These are phyloP conservation scores for Atrina japonica DNA, from an alignment of 2,888 invertebrate species.

Conservation along the genomic window DNA sequence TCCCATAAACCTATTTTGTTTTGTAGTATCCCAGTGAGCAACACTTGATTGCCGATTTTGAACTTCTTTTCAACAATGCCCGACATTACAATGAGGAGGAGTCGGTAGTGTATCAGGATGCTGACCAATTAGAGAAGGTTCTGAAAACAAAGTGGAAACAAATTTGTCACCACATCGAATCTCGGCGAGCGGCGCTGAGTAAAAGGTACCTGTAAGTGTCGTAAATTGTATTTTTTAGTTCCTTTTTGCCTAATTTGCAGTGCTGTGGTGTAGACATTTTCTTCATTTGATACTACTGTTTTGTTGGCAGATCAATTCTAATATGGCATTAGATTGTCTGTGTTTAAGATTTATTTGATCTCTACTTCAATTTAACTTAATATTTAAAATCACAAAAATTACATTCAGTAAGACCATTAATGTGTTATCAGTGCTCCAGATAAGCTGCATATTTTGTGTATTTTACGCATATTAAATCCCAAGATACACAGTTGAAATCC, in stretches of 20 bases:
- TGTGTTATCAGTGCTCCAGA: too few relatives aligned
- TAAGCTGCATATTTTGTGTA: too few relatives aligned
- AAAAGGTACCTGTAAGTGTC: conserved; percentile 48
- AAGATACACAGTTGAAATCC: too few relatives aligned
- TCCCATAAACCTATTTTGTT: too few relatives aligned
- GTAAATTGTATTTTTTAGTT: not conserved
- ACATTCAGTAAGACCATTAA: too few relatives aligned
- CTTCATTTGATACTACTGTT: not conserved
- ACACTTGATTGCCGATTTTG: conserved; percentile 85
- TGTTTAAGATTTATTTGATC: too few relatives aligned
- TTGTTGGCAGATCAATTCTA: not conserved
- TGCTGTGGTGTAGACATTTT: too few relatives aligned
- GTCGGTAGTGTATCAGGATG: conserved; percentile 97
- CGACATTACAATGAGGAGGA: conserved; percentile 98
- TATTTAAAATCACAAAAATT: too few relatives aligned
- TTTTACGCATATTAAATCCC: too few relatives aligned
- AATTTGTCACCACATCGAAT: conserved; percentile 60
- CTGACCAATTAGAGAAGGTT: conserved; percentile 91
- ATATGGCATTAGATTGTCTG: too few relatives aligned
- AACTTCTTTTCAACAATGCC: conserved; percentile 98
- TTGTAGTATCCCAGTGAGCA: conserved; percentile 84
- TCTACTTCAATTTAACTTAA: too few relatives aligned
- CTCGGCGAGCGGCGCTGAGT: conserved; percentile 53
- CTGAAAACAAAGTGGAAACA: conserved; percentile 88
- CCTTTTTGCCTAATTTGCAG: too few relatives aligned